Conservation (phyloP, 1,140 invertebrate species). For the Melanaphis sacchari region DNA sequence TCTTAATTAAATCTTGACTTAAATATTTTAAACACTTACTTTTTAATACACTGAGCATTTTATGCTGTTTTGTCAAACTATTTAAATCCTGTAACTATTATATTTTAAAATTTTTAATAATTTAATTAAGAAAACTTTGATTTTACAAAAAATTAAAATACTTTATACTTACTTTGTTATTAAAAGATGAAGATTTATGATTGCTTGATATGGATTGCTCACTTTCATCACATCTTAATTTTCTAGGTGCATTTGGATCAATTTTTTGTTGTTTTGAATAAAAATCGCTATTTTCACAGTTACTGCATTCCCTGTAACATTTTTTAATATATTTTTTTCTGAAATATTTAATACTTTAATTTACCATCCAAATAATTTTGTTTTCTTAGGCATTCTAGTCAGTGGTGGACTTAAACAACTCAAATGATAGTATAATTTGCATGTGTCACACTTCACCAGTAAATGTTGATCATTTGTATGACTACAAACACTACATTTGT, state of each 20-base stretch:
- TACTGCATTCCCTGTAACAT: conserved; percentile 79
- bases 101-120: neutral
- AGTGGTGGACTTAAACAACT: conserved; percentile 93
- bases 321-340: neutral
- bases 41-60: neutral
- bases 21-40: neutral
- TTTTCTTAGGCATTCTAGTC: conserved; percentile 91
- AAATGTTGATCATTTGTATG: conserved; percentile 84
- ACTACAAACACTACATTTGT: conserved; percentile 85
- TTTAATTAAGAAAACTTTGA: neutral
- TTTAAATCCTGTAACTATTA: conserved; percentile 21
- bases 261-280: conserved; percentile 77
- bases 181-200: conserved; percentile 12
- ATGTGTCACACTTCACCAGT: conserved; percentile 93
- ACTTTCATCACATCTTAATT: conserved; percentile 65
- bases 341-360: neutral
- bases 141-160: neutral
- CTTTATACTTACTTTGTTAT: neutral
- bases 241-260: conserved; percentile 78
- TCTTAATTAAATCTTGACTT: neutral
- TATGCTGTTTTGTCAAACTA: neutral
- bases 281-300: conserved; percentile 82
- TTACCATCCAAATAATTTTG: conserved; percentile 90
- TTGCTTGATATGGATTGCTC: neutral
- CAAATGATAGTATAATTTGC: conserved; percentile 90